Percentiles rank a stretch among this genome's conserved stretches.
Conservation (phyloP, 2,888 invertebrate genomes). For the Epistrophella euchroma region DNA sequence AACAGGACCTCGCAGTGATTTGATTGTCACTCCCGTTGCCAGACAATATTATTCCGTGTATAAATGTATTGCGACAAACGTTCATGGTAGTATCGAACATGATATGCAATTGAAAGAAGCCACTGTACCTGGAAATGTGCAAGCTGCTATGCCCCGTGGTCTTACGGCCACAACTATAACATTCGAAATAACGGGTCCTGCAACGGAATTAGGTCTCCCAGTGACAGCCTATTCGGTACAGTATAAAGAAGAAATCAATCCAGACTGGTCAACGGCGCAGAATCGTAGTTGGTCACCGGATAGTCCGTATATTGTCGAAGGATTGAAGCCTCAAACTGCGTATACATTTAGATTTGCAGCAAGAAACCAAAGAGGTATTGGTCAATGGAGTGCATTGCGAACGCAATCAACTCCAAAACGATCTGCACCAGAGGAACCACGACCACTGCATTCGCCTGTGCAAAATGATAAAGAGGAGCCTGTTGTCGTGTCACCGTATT, state of each 20-base stretch:
- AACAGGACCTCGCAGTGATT: constrained; percentile 89
- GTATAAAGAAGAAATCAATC: constrained; percentile 88
- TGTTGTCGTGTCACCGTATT: constrained; percentile 87
- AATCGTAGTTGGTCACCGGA: constrained; percentile 92
- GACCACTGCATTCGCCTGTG: constrained; percentile 85
- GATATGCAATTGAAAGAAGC: constrained; percentile 91
- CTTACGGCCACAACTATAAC: constrained; percentile 93
- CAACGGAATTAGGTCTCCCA: constrained; percentile 90
- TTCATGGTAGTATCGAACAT: constrained; percentile 88
- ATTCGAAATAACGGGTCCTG: constrained; percentile 91
- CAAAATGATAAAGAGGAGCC: constrained; percentile 84
- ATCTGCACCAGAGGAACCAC: constrained; percentile 90
- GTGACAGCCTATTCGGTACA: constrained; percentile 90
- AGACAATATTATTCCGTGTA: constrained; percentile 89
- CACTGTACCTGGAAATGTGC: constrained; percentile 87
- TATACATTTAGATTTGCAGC: constrained; percentile 94
- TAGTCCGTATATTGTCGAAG: constrained; percentile 92
- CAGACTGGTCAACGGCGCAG: constrained; percentile 88
- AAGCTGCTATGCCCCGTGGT: constrained; percentile 87
- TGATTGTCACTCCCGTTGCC: constrained; percentile 89
- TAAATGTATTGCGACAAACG: constrained; percentile 92
- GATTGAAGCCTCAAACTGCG: constrained; percentile 89
- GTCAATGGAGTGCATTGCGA: constrained; percentile 88
- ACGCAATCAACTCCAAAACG: constrained; percentile 90
- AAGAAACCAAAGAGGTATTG: constrained; percentile 92